Percentiles rank a stretch among this genome's conserved stretches.
Evolutionary conservation across 2,113 vertebrate species (phyloP).

Genomic region (Pterocles burchelli): DNA sequence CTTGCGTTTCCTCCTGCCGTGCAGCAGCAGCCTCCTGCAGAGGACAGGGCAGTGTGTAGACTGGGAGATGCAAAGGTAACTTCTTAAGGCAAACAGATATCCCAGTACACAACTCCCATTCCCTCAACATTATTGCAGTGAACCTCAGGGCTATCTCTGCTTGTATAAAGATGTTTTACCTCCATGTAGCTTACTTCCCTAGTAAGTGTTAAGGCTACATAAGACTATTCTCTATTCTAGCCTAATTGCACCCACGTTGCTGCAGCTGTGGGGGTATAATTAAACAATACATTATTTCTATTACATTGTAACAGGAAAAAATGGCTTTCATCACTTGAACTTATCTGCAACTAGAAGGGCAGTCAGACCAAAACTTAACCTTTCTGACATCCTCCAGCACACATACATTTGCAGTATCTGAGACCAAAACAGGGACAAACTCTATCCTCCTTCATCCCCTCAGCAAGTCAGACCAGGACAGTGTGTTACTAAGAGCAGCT

Average conservation of each 20-base stretch:
- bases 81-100: background rate
- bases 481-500: background rate
- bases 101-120: fast-evolving
- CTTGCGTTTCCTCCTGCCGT: background rate
- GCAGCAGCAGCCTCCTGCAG: background rate
- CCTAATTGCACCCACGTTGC: background rate
- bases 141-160: background rate
- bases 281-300: conserved; percentile 5
- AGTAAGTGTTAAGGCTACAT: background rate
- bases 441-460: background rate
- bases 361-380: background rate
- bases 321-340: background rate
- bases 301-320: background rate
- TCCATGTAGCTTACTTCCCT: background rate
- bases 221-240: background rate
- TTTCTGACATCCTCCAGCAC: background rate
- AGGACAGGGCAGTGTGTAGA: background rate
- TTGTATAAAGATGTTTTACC: background rate
- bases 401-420: background rate
- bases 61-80: background rate
- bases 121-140: background rate
- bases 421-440: background rate
- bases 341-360: conserved; percentile 2
- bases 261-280: background rate
- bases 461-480: background rate